A percentile compares a stretch with the other conserved stretches of the same genome.
Evolutionary conservation across 1,140 invertebrate genomes (phyloP).

Genomic region (Drosophila parabipectinata): DNA sequence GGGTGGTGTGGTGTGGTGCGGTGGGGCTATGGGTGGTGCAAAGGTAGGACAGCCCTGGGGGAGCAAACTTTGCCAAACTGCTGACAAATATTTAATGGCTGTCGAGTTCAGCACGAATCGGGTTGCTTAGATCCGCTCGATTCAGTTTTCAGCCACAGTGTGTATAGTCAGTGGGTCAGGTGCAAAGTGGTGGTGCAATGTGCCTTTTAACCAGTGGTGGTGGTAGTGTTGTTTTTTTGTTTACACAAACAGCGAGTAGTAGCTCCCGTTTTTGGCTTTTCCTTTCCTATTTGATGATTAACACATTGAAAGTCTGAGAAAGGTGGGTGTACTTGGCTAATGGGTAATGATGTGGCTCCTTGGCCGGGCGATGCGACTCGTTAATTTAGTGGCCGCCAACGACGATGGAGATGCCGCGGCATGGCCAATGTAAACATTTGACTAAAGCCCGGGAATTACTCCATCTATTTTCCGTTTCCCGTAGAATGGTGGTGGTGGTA

Average conservation of each 20-base stretch:
- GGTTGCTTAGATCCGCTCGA: conserved; percentile 49
- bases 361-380: conserved; percentile 44
- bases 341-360: conserved; percentile 57
- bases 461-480: background rate
- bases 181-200: conserved; percentile 42
- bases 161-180: conserved; percentile 26
- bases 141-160: conserved; percentile 21
- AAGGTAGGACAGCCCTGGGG: background rate
- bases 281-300: conserved; percentile 61
- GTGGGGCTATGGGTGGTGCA: background rate
- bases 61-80: conserved; percentile 55
- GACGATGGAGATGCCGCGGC: conserved; percentile 37
- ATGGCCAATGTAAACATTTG: conserved; percentile 72
- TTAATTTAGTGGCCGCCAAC: conserved; percentile 70
- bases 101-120: conserved; percentile 36
- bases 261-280: conserved; percentile 9
- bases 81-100: conserved; percentile 75
- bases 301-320: conserved; percentile 57
- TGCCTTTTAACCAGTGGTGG: background rate
- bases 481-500: background rate
- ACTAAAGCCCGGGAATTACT: conserved; percentile 31
- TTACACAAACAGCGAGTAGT: conserved; percentile 40
- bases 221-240: conserved; percentile 24
- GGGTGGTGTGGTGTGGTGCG: background rate
- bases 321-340: conserved; percentile 17